Conservation (phyloP, 1,140 invertebrate species). For the Conus ventricosus region DNA sequence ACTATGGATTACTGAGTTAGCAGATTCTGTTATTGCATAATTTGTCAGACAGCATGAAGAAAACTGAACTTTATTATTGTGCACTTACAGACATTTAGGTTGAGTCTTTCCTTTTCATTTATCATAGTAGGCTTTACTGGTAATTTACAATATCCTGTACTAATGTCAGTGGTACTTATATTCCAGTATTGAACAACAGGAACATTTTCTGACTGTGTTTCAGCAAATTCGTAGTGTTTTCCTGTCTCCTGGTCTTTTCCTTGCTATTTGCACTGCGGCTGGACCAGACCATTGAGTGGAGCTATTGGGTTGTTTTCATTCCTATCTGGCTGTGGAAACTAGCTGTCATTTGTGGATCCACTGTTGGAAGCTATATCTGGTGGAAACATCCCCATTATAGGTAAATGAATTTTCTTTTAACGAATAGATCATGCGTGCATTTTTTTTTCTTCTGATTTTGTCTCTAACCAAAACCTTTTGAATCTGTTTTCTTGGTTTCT, state of each 20-base stretch:
- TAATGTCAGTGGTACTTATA: no score
- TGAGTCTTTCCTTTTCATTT: no score
- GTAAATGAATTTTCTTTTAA: slow-evolving; percentile 73
- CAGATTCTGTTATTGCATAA: no score
- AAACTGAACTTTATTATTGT: no score
- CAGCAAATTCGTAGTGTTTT: slow-evolving; percentile 97
- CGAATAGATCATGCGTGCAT: neutral
- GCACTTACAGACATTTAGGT: no score
- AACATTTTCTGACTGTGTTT: neutral
- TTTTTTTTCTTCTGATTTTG: neutral
- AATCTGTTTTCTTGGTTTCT: neutral
- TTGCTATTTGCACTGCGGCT: slow-evolving; percentile 90
- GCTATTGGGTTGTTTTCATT: slow-evolving; percentile 94
- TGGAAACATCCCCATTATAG: slow-evolving; percentile 94
- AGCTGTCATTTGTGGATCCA: slow-evolving; percentile 90
- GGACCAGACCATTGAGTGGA: slow-evolving; percentile 91
- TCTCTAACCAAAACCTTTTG: neutral
- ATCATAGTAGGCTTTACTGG: no score
- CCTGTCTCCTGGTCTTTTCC: slow-evolving; percentile 92
- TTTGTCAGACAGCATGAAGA: no score
- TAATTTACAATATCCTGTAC: no score
- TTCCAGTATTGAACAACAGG: no score
- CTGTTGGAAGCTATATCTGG: slow-evolving; percentile 94
- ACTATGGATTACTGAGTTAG: no score
- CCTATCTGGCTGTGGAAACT: slow-evolving; percentile 97